Evolutionary conservation across 35 echinoderm and acorn worm species (phyloP).

Genomic region (Nesometra sesokonis): DNA sequence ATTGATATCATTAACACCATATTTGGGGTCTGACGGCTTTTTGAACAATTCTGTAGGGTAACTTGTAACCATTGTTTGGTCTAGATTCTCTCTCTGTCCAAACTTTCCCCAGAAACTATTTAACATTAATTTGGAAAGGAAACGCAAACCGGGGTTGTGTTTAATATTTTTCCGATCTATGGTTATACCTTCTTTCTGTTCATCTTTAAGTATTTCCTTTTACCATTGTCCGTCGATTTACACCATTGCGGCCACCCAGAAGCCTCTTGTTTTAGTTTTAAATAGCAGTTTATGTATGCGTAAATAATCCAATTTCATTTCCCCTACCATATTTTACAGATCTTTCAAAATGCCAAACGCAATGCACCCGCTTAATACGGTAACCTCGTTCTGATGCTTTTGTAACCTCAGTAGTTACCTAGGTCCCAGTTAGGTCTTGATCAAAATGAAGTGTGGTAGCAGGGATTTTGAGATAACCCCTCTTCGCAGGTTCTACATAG

Average conservation of each 20-base stretch:
- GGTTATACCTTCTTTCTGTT: conserved; percentile 20
- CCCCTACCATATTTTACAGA: no score
- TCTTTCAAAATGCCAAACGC: conserved; percentile 23
- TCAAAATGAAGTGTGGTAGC: not conserved
- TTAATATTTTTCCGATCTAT: conserved; percentile 5
- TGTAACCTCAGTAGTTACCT: conserved; percentile 8
- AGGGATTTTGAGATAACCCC: not conserved
- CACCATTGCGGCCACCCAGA: no score
- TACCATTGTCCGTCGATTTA: conserved; percentile 14
- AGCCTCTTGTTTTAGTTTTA: no score
- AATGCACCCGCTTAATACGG: not conserved
- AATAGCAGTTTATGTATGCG: not conserved
- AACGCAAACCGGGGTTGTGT: conserved; percentile 20
- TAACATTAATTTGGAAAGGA: conserved; percentile 24
- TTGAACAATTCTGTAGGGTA: not conserved
- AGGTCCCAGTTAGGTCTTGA: not conserved
- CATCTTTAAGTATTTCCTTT: not conserved
- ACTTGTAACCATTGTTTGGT: conserved; percentile 6
- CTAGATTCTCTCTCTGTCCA: conserved; percentile 26
- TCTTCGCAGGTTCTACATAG: conserved; percentile 6
- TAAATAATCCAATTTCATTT: no score
- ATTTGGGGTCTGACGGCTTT: not conserved
- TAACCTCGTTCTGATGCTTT: conserved; percentile 22
- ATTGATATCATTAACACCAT: not conserved
- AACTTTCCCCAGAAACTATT: conserved; percentile 66